phyloP scores from a whole-genome alignment of 2,888 invertebrate genomes.

The Hyposoter dolosus region DNA sequence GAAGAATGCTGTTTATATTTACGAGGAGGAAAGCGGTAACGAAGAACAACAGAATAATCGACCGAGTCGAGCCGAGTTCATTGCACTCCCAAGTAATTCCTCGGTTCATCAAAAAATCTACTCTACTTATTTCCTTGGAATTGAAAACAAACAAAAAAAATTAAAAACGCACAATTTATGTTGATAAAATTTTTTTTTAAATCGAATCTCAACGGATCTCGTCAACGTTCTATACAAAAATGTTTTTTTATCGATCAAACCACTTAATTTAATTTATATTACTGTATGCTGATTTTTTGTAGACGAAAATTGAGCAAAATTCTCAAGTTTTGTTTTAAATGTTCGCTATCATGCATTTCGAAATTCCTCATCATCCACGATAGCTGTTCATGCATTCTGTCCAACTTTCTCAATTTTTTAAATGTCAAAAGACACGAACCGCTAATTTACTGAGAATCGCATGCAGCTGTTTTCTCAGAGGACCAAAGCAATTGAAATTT shows the following conservation, averaged over 20 bases:
- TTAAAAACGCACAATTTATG: no score
- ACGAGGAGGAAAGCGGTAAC: conserved; percentile 25
- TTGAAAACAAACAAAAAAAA: no score
- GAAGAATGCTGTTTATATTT: conserved; percentile 45
- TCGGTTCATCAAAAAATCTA: background rate
- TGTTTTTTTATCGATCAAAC: background rate
- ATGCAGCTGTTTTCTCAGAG: no score
- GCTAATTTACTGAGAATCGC: no score
- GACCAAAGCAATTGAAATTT: no score
- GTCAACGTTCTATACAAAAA: background rate
- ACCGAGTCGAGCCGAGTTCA: conserved; percentile 14
- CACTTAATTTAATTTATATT: background rate
- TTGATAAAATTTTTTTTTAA: no score
- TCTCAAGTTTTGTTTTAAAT: background rate
- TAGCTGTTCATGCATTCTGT: no score
- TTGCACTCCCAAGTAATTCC: background rate
- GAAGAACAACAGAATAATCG: conserved; percentile 3
- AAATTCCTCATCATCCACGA: no score
- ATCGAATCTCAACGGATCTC: no score
- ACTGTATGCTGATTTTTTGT: background rate
- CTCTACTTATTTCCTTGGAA: background rate
- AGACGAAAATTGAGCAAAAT: background rate
- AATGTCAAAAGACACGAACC: no score
- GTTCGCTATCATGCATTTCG: no score
- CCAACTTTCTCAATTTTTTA: no score